A percentile compares a stretch with the other conserved stretches of the same genome.
These are phyloP conservation scores for Silurus asotus DNA, from an alignment of 2,113 vertebrate genomes.

Conservation along the genomic window DNA sequence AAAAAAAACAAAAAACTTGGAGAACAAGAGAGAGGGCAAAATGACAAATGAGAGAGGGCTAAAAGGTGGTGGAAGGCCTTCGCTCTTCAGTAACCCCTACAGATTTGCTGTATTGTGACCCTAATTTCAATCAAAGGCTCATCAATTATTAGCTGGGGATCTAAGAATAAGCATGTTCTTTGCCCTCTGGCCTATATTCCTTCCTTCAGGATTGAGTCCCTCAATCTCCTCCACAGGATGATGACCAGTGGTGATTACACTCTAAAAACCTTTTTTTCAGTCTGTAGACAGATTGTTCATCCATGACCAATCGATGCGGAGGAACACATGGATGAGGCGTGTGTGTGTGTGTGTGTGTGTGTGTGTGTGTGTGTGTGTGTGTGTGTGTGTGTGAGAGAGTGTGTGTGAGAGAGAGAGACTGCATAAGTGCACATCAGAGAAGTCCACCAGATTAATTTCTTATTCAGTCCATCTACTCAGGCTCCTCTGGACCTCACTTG, in stretches of 20 bases:
- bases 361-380: not conserved
- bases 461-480: conserved; percentile 39
- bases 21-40: not conserved
- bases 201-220: conserved; percentile 30
- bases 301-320: conserved; percentile 44
- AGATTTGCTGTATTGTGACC: conserved; percentile 56
- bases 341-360: conserved; percentile 1
- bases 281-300: conserved; percentile 46
- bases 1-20: not conserved
- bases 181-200: conserved; percentile 18
- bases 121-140: conserved; percentile 67
- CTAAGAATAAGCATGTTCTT: conserved; percentile 51
- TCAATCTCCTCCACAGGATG: not conserved
- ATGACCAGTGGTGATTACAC: conserved; percentile 50
- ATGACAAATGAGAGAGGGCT: not conserved
- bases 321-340: conserved; percentile 1
- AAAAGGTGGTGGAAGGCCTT: conserved; percentile 2
- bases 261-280: conserved; percentile 47
- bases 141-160: conserved; percentile 64
- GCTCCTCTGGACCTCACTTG: conserved; percentile 4
- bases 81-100: conserved; percentile 63
- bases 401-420: not conserved
- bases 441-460: conserved; percentile 41
- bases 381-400: not conserved
- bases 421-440: conserved; percentile 49